Conservation (phyloP, 2,888 invertebrate genomes). For the Eumerus sabulonum region DNA sequence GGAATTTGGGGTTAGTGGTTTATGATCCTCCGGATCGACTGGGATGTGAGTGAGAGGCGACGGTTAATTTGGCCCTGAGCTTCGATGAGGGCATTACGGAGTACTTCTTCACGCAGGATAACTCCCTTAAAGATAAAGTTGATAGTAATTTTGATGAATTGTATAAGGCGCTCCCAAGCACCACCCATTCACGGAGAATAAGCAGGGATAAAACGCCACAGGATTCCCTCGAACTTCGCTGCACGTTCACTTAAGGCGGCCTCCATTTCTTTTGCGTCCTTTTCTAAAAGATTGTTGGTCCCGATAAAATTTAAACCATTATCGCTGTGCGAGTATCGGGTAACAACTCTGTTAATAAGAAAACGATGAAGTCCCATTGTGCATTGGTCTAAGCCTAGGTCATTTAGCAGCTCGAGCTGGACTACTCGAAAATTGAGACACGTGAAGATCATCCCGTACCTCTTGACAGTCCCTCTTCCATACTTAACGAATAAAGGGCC, state of each 20-base stretch:
- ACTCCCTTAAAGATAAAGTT: background rate
- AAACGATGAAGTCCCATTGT: slow-evolving; percentile 1
- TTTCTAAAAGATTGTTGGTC: slow-evolving; percentile 2
- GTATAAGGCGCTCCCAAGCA: background rate
- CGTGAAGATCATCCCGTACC: slow-evolving; percentile 10
- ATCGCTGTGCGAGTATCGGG: slow-evolving; percentile 9
- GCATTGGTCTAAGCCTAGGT: too few relatives aligned
- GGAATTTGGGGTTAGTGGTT: too few relatives aligned
- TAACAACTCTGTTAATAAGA: slow-evolving; percentile 3
- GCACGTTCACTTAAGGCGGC: background rate
- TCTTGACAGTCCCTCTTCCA: slow-evolving; percentile 6
- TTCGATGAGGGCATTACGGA: background rate
- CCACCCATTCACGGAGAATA: background rate
- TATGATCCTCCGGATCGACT: background rate
- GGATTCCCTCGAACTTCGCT: background rate
- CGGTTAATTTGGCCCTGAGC: background rate
- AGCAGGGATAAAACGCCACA: background rate
- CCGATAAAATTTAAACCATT: slow-evolving; percentile 12
- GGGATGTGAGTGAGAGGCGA: background rate
- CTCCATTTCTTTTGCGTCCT: slow-evolving; percentile 4
- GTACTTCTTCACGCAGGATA: too few relatives aligned
- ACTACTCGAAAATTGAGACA: background rate
- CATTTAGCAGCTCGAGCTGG: too few relatives aligned
- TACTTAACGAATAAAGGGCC: slow-evolving; percentile 1
- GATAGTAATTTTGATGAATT: background rate